These are phyloP conservation scores for Campoplex capitator DNA, from an alignment of 2,888 invertebrate species.

Conservation along the genomic window DNA sequence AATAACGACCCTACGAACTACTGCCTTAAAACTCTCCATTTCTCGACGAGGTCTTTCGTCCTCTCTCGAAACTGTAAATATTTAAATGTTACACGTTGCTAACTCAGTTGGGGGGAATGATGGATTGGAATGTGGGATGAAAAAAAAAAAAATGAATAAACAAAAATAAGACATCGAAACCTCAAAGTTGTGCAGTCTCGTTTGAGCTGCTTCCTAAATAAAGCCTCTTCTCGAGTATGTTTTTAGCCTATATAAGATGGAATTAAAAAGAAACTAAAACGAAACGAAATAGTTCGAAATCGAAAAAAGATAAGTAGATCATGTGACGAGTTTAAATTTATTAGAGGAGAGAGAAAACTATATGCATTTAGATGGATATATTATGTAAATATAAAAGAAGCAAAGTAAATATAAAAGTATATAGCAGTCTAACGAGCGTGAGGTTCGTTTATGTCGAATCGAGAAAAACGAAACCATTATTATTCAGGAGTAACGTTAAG, in stretches of 20 bases:
- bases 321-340: slow-evolving; percentile 66
- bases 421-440: slow-evolving; percentile 67
- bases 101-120: slow-evolving; percentile 21
- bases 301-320: slow-evolving; percentile 58
- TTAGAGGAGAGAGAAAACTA: slow-evolving; percentile 69
- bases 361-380: slow-evolving; percentile 80
- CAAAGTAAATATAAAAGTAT: slow-evolving; percentile 73
- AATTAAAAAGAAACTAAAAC: slow-evolving; percentile 43
- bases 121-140: slow-evolving; percentile 44
- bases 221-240: slow-evolving; percentile 16
- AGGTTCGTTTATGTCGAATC: slow-evolving; percentile 46
- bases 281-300: slow-evolving; percentile 42
- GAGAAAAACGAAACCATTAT: slow-evolving; percentile 66
- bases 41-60: slow-evolving; percentile 58
- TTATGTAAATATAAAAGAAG: slow-evolving; percentile 68
- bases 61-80: slow-evolving; percentile 63
- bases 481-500: slow-evolving; percentile 59
- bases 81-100: slow-evolving; percentile 71
- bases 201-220: slow-evolving; percentile 23
- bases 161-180: slow-evolving; percentile 36
- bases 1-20: slow-evolving; percentile 73
- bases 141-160: slow-evolving; percentile 17
- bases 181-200: slow-evolving; percentile 26
- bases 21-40: slow-evolving; percentile 74
- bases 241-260: slow-evolving; percentile 33